A percentile compares a stretch with the other conserved stretches of the same genome.
These are phyloP conservation scores for Agonopterix subpropinquella DNA, from an alignment of 2,888 invertebrate species.

Conservation along the genomic window DNA sequence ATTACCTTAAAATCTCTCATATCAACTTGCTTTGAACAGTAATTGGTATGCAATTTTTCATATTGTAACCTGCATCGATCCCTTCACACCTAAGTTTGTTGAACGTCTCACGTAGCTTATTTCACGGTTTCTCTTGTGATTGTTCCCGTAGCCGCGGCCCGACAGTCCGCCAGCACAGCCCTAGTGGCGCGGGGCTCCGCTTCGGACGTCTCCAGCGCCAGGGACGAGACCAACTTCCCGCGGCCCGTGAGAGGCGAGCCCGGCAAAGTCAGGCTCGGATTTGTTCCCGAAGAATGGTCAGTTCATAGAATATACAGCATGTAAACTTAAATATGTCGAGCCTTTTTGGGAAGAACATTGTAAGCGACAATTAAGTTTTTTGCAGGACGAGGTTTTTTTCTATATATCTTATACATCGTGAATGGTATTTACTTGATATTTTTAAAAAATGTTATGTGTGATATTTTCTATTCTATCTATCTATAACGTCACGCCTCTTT, in stretches of 20 bases:
- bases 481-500: too few relatives aligned
- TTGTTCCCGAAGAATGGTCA: slow-evolving; percentile 95
- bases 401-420: too few relatives aligned
- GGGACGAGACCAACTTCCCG: slow-evolving; percentile 86
- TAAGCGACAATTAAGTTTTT: too few relatives aligned
- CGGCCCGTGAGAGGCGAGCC: slow-evolving; percentile 82
- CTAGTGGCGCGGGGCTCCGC: slow-evolving; percentile 72
- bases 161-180: slow-evolving; percentile 64
- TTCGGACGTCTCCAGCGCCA: slow-evolving; percentile 68
- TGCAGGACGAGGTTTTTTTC: too few relatives aligned
- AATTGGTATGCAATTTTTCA: background rate
- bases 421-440: too few relatives aligned
- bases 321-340: too few relatives aligned
- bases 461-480: too few relatives aligned
- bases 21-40: slow-evolving; percentile 2
- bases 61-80: background rate
- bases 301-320: background rate
- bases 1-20: slow-evolving; percentile 2
- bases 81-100: background rate
- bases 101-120: background rate
- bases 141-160: slow-evolving; percentile 48
- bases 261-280: slow-evolving; percentile 89
- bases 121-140: background rate
- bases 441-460: too few relatives aligned
- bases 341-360: too few relatives aligned